These are phyloP conservation scores for Drepanosiphum platanoidis DNA, from an alignment of 2,888 invertebrate genomes.

Conservation along the genomic window DNA sequence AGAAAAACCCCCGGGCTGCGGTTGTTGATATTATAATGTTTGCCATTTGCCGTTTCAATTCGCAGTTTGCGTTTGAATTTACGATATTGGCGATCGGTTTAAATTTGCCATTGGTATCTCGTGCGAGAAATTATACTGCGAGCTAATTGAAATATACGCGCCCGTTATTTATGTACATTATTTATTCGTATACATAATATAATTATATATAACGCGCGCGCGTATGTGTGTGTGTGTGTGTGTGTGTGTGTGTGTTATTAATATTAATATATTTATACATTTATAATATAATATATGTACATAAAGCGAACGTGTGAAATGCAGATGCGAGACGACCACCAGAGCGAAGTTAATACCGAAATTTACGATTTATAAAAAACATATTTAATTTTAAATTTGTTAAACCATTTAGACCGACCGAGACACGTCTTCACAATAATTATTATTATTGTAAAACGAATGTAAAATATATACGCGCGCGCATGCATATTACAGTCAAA, in stretches of 20 bases:
- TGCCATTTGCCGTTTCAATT: no score
- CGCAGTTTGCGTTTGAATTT: no score
- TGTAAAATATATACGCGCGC: not conserved
- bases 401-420: not conserved
- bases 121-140: no score
- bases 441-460: not conserved
- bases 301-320: not conserved
- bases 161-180: no score
- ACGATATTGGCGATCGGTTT: no score
- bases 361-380: slow-evolving; percentile 20
- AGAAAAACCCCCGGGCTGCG: no score
- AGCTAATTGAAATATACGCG: no score
- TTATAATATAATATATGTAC: not conserved
- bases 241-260: not conserved
- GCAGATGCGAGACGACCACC: slow-evolving; percentile 9
- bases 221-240: no score
- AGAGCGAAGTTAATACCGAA: slow-evolving; percentile 18
- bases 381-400: not conserved
- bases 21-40: no score
- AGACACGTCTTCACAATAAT: not conserved
- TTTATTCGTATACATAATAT: no score
- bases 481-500: not conserved
- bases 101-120: no score
- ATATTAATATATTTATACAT: not conserved
- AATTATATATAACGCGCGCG: no score